These are phyloP conservation scores for Scaptomyza pallida DNA, from an alignment of 1,140 invertebrate species.

Conservation along the genomic window DNA sequence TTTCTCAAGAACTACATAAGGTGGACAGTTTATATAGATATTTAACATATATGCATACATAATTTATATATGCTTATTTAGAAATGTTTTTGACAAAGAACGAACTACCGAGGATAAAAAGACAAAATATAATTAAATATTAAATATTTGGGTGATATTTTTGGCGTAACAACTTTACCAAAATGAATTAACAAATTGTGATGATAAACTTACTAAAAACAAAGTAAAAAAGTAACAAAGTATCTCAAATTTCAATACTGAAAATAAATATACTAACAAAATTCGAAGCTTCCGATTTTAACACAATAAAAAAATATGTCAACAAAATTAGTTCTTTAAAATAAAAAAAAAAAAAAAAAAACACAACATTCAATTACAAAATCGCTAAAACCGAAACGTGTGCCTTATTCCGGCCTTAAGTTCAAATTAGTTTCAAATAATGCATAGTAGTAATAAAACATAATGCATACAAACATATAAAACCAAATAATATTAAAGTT, in stretches of 20 bases:
- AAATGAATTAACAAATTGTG: constrained; percentile 64
- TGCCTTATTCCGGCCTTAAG: constrained; percentile 80
- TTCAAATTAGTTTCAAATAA: constrained; percentile 68
- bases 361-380: constrained; percentile 13
- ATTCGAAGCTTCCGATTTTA: constrained; percentile 17
- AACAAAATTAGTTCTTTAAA: constrained; percentile 34
- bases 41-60: too few species aligned
- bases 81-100: not conserved
- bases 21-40: too few species aligned
- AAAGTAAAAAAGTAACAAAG: constrained; percentile 19
- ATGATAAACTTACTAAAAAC: constrained; percentile 55
- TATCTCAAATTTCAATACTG: constrained; percentile 6
- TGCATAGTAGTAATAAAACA: constrained; percentile 31
- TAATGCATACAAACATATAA: not conserved
- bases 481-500: not conserved
- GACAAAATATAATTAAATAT: constrained; percentile 13
- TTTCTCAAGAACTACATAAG: too few species aligned
- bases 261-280: constrained; percentile 21
- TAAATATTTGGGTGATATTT: constrained; percentile 63
- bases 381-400: constrained; percentile 60
- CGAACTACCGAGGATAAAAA: not conserved
- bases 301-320: constrained; percentile 1
- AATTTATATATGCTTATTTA: not conserved
- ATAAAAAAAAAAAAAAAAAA: constrained; percentile 14
- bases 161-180: constrained; percentile 41